Conservation (phyloP, 2,797 vertebrate genomes). For the Parauchenoglanis punctatus region DNA sequence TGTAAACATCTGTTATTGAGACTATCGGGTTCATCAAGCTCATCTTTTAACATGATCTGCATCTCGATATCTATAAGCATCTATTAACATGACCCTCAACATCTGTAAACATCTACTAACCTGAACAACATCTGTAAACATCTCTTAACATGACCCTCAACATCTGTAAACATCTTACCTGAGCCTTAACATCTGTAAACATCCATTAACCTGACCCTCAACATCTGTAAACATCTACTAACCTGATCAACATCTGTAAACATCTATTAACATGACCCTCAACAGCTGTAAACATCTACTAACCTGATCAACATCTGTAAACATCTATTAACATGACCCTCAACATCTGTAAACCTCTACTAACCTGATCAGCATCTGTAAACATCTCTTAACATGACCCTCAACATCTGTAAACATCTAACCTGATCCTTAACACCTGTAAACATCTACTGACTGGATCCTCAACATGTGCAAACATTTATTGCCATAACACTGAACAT, state of each 20-base stretch:
- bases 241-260: neutral
- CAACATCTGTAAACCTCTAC: neutral
- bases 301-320: neutral
- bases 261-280: neutral
- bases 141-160: neutral
- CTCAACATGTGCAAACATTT: neutral
- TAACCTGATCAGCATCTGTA: neutral
- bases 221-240: neutral
- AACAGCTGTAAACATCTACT: neutral
- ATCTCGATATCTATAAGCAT: no score
- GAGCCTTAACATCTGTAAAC: no score
- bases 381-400: neutral
- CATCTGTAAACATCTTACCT: neutral
- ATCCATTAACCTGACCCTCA: neutral
- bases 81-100: neutral
- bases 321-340: neutral
- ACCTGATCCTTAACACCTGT: neutral
- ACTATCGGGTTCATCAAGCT: no score
- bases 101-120: no score
- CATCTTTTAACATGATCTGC: neutral
- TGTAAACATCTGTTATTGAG: neutral
- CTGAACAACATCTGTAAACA: no score
- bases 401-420: no score
- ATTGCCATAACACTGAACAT: neutral
- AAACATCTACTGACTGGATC: neutral